Base-by-base conservation (phyloP, 2,113 vertebrate species). In the Etheostoma cragini region DNA sequence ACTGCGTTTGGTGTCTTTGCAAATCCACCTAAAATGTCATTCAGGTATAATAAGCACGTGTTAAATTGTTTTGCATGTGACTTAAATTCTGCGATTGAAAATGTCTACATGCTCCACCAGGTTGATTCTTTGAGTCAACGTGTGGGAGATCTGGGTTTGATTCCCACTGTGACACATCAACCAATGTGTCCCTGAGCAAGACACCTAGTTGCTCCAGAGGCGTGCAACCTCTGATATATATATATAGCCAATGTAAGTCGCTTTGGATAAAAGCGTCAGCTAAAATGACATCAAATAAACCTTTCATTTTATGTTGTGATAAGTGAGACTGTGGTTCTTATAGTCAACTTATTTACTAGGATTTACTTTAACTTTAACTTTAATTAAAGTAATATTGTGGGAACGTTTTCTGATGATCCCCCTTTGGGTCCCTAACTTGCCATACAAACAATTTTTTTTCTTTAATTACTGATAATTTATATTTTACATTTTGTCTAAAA, bases 401-500 rank as follows among this genome's bases (percentile, higher is more conserved):
- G 7, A 26, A 19, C 11, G 5, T 52, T 57, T 17, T 53, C 5
- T 60, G 8, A 30, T 24, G 3, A 11, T 15, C 21, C n/a, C 1
- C 12, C 7, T 61, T 84, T 76, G 21, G 61, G 7, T 74, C 69
- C 21, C 22, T 30, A 81, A 69, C 19, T 12, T 47, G 56, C 26
- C 42, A 54, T 56, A 12, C 57, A 42, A 54, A 62, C 26, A n/a
- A 13, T 50, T 76, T 68, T 0, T 8, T 56, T 72, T 64, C 8
- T n/a, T 62, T 54, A 67, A 71, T 61, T 66, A 46, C 12, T 50
- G 66, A 67, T 46, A 49, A 38, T 80, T 72, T 66, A 13, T 49
- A 14, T 49, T 61, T 72, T 30, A 62, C 30, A 58, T 56, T 46
- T 63, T 38, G 74, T 58, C 47, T 62, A 26, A 52, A 45, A 70